Conservation (phyloP, 2,797 vertebrate genomes). For the Percopsis omiscomaycus region DNA sequence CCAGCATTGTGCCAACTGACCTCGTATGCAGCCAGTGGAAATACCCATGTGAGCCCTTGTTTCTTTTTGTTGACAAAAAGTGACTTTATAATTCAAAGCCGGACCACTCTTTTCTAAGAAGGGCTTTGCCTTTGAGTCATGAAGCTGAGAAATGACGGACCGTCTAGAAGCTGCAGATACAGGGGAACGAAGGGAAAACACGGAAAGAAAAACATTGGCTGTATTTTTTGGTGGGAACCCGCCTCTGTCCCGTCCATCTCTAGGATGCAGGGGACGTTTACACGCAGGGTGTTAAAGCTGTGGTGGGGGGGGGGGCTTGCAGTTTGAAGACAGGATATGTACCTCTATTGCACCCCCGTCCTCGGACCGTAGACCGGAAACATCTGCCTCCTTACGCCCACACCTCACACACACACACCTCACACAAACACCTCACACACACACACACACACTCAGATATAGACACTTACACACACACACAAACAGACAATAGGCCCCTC, state of each 20-base stretch:
- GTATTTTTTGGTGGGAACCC: slow-evolving; percentile 47
- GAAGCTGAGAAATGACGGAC: slow-evolving; percentile 46
- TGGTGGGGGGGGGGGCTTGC: slow-evolving; percentile 45
- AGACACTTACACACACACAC: slow-evolving; percentile 18
- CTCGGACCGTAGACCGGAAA: slow-evolving; percentile 76
- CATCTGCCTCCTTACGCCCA: slow-evolving; percentile 75
- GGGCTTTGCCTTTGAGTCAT: slow-evolving; percentile 51
- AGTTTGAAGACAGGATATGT: slow-evolving; percentile 70
- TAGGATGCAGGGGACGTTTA: slow-evolving; percentile 26
- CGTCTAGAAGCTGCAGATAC: slow-evolving; percentile 44
- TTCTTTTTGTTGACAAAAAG: slow-evolving; percentile 64
- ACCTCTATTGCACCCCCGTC: slow-evolving; percentile 71
- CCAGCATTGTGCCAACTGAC: slow-evolving; percentile 67
- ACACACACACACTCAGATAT: slow-evolving; percentile 21
- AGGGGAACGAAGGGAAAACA: slow-evolving; percentile 45
- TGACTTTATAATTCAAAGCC: slow-evolving; percentile 50
- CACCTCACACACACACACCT: slow-evolving; percentile 31
- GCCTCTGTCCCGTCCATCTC: slow-evolving; percentile 28
- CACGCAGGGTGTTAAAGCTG: slow-evolving; percentile 25
- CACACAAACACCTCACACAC: slow-evolving; percentile 32
- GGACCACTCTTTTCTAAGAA: slow-evolving; percentile 35
- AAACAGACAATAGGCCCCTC: slow-evolving; percentile 70
- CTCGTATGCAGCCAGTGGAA: slow-evolving; percentile 60
- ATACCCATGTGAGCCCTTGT: slow-evolving; percentile 59
- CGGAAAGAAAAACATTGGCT: slow-evolving; percentile 45